Conservation (phyloP, 2,113 vertebrate species). For the Malurus melanocephalus region DNA sequence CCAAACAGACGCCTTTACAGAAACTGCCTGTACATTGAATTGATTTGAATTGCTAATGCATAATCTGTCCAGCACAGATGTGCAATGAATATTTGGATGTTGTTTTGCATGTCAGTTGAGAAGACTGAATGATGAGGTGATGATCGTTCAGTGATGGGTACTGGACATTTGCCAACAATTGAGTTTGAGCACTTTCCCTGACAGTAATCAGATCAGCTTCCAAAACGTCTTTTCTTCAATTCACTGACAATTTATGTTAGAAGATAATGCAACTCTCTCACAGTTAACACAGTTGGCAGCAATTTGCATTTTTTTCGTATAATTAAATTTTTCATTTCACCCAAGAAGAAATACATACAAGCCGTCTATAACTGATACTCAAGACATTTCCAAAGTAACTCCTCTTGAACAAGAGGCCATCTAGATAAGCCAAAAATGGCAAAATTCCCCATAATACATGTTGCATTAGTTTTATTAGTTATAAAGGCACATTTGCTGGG, state of each 20-base stretch:
- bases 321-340: constrained; percentile 49
- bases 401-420: background rate
- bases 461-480: background rate
- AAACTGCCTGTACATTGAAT: constrained; percentile 65
- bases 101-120: constrained; percentile 78
- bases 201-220: constrained; percentile 71
- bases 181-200: constrained; percentile 76
- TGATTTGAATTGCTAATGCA: constrained; percentile 82
- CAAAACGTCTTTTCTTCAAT: constrained; percentile 58
- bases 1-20: constrained; percentile 74
- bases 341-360: constrained; percentile 19
- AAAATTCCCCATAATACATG: background rate
- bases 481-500: background rate
- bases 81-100: constrained; percentile 82
- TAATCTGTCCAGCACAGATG: constrained; percentile 85
- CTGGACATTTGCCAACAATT: constrained; percentile 86
- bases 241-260: constrained; percentile 64
- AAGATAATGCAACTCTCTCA: constrained; percentile 59
- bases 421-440: background rate
- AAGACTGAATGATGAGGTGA: constrained; percentile 86
- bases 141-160: constrained; percentile 83
- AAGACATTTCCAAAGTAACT: background rate
- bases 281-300: constrained; percentile 65
- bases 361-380: background rate
- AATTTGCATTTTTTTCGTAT: constrained; percentile 61